Percentiles rank a stretch among this genome's conserved stretches.
These are phyloP conservation scores for Hippoglossus hippoglossus DNA, from an alignment of 2,797 vertebrate genomes.

Conservation along the genomic window DNA sequence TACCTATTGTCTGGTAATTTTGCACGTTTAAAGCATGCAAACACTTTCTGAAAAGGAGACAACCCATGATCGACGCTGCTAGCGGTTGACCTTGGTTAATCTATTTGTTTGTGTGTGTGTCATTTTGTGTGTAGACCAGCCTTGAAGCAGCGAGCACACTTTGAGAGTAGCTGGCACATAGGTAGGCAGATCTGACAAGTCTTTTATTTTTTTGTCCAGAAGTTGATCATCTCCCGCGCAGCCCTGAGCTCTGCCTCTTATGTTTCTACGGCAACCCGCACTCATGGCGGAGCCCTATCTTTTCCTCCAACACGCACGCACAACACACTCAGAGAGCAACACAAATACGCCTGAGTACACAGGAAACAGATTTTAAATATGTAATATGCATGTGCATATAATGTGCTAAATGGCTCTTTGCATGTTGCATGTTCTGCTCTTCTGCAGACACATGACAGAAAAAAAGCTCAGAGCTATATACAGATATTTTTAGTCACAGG, in stretches of 20 bases:
- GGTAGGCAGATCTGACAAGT: slow-evolving; percentile 84
- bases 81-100: slow-evolving; percentile 45
- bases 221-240: slow-evolving; percentile 83
- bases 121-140: slow-evolving; percentile 57
- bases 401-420: slow-evolving; percentile 26
- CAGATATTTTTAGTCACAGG: background rate
- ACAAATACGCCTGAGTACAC: slow-evolving; percentile 1
- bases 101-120: slow-evolving; percentile 27
- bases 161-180: slow-evolving; percentile 82
- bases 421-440: slow-evolving; percentile 20
- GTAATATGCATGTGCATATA: slow-evolving; percentile 35
- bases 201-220: slow-evolving; percentile 83
- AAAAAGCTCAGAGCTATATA: slow-evolving; percentile 5
- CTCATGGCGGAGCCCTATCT: slow-evolving; percentile 77
- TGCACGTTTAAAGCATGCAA: background rate
- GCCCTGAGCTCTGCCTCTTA: slow-evolving; percentile 84
- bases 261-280: slow-evolving; percentile 85
- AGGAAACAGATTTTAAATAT: slow-evolving; percentile 40
- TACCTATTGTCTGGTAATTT: background rate
- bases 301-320: slow-evolving; percentile 73
- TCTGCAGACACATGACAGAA: slow-evolving; percentile 1
- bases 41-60: background rate
- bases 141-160: slow-evolving; percentile 84
- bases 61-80: background rate
- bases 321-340: slow-evolving; percentile 13